Percentiles rank a stretch among this genome's conserved stretches.
phyloP scores from a whole-genome alignment of 2,888 invertebrate genomes.

The Platycheirus rosarum region DNA sequence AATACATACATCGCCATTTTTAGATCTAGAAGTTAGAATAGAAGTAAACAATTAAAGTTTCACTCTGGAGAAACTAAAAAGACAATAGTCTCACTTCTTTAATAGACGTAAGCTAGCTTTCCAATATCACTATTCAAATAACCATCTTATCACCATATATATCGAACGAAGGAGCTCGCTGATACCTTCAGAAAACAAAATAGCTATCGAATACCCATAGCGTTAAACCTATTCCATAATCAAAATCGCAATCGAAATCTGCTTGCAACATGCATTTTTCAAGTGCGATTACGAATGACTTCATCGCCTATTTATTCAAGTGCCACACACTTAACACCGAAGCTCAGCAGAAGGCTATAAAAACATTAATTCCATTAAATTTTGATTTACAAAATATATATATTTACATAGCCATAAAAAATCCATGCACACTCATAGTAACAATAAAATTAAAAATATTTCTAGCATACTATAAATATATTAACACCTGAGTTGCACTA shows the following conservation, averaged over 20 bases:
- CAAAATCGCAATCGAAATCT: neutral
- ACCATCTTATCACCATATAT: too few species aligned
- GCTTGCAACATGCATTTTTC: neutral
- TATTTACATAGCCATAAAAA: constrained; percentile 15
- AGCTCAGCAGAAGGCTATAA: neutral
- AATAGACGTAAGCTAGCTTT: too few species aligned
- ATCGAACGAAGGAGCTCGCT: too few species aligned
- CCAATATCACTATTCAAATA: too few species aligned
- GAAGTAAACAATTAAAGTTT: too few species aligned
- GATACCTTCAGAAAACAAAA: too few species aligned
- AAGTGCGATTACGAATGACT: constrained; percentile 5
- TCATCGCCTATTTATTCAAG: constrained; percentile 31
- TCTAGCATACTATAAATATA: constrained; percentile 3
- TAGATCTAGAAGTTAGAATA: too few species aligned
- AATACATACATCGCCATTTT: too few species aligned
- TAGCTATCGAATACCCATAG: too few species aligned
- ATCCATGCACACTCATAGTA: neutral
- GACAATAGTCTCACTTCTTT: too few species aligned
- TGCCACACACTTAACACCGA: constrained; percentile 22
- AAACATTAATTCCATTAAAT: constrained; percentile 30
- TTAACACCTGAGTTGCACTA: constrained; percentile 16
- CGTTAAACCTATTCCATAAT: neutral
- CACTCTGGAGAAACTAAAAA: too few species aligned
- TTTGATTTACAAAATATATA: constrained; percentile 24
- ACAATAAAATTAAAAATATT: constrained; percentile 1